Evolutionary conservation across 2,113 vertebrate genomes (phyloP).

Genomic region (Sakesphorus luctuosus): DNA sequence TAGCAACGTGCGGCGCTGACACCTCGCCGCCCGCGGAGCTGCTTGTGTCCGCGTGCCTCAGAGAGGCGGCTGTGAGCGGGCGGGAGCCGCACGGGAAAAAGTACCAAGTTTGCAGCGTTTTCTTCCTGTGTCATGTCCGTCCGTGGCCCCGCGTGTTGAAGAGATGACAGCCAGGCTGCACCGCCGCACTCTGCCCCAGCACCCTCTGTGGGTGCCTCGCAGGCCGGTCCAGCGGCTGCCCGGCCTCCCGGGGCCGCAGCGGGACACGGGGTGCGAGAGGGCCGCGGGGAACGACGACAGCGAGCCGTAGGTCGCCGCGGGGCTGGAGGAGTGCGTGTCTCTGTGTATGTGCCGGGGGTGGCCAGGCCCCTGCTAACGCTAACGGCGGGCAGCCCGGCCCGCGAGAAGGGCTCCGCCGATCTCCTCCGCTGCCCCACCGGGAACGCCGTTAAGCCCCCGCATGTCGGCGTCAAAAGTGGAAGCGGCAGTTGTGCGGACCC

Average conservation of each 20-base stretch:
- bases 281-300: not conserved
- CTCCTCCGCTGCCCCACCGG: not conserved
- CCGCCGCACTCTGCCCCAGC: not conserved
- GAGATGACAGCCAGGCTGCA: not conserved
- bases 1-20: not conserved
- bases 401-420: not conserved
- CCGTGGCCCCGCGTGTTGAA: not conserved
- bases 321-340: not conserved
- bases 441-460: not conserved
- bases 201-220: fast-evolving
- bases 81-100: not conserved
- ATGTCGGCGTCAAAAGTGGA: not conserved
- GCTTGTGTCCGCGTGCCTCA: not conserved
- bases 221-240: not conserved
- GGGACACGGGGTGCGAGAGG: not conserved
- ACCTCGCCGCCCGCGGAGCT: not conserved
- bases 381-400: not conserved
- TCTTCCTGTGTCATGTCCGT: fast-evolving
- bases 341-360: not conserved
- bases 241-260: not conserved
- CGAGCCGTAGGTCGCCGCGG: not conserved
- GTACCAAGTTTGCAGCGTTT: not conserved
- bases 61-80: not conserved
- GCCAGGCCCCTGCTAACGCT: not conserved
- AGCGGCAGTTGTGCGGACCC: not conserved